Evolutionary conservation across 2,888 invertebrate genomes (phyloP).

Genomic region (Eudemis profundana): DNA sequence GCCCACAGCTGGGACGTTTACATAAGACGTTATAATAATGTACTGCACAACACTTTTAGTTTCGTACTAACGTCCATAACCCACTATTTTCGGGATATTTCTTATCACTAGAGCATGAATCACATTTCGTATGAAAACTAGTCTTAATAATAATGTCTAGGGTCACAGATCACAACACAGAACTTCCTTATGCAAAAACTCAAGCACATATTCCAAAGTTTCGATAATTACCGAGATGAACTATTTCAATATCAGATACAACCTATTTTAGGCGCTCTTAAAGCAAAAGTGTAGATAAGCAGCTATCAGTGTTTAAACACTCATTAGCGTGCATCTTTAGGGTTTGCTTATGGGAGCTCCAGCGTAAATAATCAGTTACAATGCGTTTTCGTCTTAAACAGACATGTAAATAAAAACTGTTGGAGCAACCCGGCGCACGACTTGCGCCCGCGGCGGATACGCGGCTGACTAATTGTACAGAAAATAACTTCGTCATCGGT

Average conservation of each 20-base stretch:
- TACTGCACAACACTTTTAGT: conserved; percentile 17
- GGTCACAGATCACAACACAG: conserved; percentile 5
- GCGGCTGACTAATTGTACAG: conserved; percentile 83
- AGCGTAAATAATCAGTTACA: conserved; percentile 5
- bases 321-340: conserved; percentile 5
- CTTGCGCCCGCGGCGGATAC: conserved; percentile 79
- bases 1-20: conserved; percentile 11
- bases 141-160: conserved; percentile 7
- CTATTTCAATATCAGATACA: conserved; percentile 30
- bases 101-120: conserved; percentile 49
- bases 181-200: conserved; percentile 2
- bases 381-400: conserved; percentile 48
- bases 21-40: conserved; percentile 26
- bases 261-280: conserved; percentile 31
- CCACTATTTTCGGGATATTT: conserved; percentile 18
- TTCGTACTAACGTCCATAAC: conserved; percentile 11
- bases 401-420: conserved; percentile 46
- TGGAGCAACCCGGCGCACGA: conserved; percentile 56
- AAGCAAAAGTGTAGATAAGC: conserved; percentile 21
- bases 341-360: conserved; percentile 4
- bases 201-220: conserved; percentile 17
- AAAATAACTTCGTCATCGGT: conserved; percentile 84
- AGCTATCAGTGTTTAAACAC: conserved; percentile 33
- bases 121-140: conserved; percentile 49
- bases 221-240: conserved; percentile 10